phyloP scores from a whole-genome alignment of 2,797 vertebrate genomes.

The Callimico goeldii region DNA sequence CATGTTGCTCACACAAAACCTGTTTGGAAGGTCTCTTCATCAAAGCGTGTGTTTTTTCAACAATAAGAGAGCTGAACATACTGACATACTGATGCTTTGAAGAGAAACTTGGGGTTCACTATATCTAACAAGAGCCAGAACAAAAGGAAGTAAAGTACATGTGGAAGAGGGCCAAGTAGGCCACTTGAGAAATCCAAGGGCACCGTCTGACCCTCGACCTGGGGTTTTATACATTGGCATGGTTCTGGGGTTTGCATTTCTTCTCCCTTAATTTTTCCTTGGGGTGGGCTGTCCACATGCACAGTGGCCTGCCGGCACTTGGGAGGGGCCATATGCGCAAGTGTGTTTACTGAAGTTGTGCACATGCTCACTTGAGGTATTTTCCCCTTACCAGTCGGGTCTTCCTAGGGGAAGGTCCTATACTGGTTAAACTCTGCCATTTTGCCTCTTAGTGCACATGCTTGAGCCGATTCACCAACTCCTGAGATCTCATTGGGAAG shows the following conservation, averaged over 20 bases:
- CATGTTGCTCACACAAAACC: no score
- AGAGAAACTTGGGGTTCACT: no score
- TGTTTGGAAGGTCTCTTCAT: no score
- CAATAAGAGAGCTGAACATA: no score
- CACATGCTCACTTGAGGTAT: not conserved
- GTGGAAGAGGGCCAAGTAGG: not conserved
- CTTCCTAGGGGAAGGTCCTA: not conserved
- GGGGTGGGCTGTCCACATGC: not conserved
- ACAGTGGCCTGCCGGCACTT: no score
- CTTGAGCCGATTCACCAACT: not conserved
- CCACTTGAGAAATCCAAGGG: not conserved
- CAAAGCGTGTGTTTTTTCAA: no score
- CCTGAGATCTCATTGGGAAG: not conserved
- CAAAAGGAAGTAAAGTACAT: not conserved
- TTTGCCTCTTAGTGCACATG: not conserved
- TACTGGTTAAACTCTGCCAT: not conserved
- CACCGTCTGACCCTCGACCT: not conserved
- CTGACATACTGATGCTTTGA: no score
- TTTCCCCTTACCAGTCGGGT: not conserved
- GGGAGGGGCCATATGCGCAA: not conserved
- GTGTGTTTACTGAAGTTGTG: not conserved
- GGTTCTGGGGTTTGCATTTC: not conserved
- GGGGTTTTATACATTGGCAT: no score
- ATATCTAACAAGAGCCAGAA: not conserved
- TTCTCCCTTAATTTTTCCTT: not conserved